Base-by-base conservation (phyloP, 2,797 vertebrate species). In the Bovichtus diacanthus region DNA sequence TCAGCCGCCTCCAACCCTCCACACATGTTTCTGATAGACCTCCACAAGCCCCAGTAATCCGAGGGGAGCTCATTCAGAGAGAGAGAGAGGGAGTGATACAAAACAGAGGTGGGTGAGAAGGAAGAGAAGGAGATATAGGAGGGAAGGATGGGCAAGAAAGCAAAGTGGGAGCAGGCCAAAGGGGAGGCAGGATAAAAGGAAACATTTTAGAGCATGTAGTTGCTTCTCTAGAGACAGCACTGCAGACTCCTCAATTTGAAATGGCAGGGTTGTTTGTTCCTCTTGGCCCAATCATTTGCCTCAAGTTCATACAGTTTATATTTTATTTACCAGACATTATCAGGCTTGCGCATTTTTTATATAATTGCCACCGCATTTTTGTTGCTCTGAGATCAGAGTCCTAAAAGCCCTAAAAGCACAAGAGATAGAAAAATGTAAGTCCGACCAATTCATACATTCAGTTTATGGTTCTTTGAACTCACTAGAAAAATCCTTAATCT, bases 1-100 rank as follows among this genome's bases (percentile, higher is more conserved):
- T 86, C 87, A 84, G 70, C 92, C 83, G 93, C 94, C 92, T 92
- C 92, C 93, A 92, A 91, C 91, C 81, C 90, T 56, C 83, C 91
- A 95, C 95, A 96, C 92, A 93, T 96, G 96, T 91, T 97, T 96
- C 95, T 96, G 94, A 96, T 96, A 94, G 94, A 95, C 92, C 93
- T 94, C 88, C 90, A 87, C 21, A 90, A 93, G 93, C 92, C 94
- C 90, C 88, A 93, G 92, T 94, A 93, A 94, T 93, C 94, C 76
- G 69, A 90, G 94, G 94, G 91, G 88, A 94, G 93, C 46, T 93
- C 71, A 88, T 91, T 82, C 86, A 92, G 89, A 89, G 90, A 90
- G 89, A 89, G 90, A 90, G 83, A 61, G 55, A 39, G 36, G 91
- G 90, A 88, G 78, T 74, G 80, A 87, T 76, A 84, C 70, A 77